Evolutionary conservation across 2,797 vertebrate species (phyloP).

Genomic region (Gambelia wislizenii): DNA sequence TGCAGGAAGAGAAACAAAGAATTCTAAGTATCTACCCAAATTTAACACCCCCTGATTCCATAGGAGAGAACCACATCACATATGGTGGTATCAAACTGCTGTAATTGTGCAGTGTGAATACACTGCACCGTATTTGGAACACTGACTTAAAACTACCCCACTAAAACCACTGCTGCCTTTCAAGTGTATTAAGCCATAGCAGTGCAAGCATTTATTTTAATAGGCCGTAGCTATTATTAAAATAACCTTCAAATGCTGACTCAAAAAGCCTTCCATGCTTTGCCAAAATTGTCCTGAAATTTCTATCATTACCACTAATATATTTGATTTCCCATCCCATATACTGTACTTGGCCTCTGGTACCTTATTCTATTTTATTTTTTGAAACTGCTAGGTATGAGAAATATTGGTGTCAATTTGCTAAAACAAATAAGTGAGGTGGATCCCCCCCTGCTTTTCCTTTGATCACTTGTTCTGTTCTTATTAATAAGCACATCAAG

Average conservation of each 20-base stretch:
- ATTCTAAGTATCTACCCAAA: too few species aligned
- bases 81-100: too few species aligned
- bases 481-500: constrained; percentile 58
- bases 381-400: constrained; percentile 59
- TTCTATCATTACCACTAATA: constrained; percentile 72
- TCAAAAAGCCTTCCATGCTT: constrained; percentile 77
- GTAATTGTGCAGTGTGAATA: too few species aligned
- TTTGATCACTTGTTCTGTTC: constrained; percentile 67
- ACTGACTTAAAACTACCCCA: constrained; percentile 62
- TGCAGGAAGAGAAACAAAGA: too few species aligned
- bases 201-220: constrained; percentile 78
- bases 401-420: constrained; percentile 60
- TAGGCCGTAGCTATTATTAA: constrained; percentile 78
- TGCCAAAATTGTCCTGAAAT: constrained; percentile 76
- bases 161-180: constrained; percentile 65
- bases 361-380: constrained; percentile 15
- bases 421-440: constrained; percentile 70
- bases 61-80: too few species aligned
- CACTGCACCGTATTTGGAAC: constrained; percentile 14
- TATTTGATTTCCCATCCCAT: constrained; percentile 71
- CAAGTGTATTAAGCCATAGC: constrained; percentile 68
- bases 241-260: constrained; percentile 80
- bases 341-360: constrained; percentile 54
- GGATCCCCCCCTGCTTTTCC: constrained; percentile 32
- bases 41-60: too few species aligned